Evolutionary conservation across 35 echinoderm and acorn worm species (phyloP), one percentile per base, ranked within the genome.

Genomic region (Anneissia japonica): DNA sequence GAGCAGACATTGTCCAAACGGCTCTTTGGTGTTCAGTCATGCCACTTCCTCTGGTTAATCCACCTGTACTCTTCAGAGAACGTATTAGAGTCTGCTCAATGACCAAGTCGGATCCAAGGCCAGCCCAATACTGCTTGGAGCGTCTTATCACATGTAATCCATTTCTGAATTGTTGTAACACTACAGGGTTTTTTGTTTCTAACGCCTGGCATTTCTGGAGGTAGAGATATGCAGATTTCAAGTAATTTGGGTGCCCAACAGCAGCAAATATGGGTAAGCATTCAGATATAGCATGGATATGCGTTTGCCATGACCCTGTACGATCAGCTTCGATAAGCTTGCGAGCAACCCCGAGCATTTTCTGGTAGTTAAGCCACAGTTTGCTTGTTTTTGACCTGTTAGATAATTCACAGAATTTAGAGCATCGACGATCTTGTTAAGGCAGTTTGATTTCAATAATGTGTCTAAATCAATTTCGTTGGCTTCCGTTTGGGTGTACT

Each of bases 41-140:
- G 12, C 75, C 81, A 37, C 79, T 82, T 75, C 88, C 88, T 31
- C 80, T 11, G 37, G 83, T 94, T 41, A 90, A 77, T 29, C 89
- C 84, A 31, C 89, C 85, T 41, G 51, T 80, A n/a, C 19, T 87
- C 31, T 91, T 91, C 3, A 87, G 6, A 46, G 46, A 72, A 56
- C 85, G 35, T 73, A 87, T 91, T 23, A 95, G 43, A 14, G 36
- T 46, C 72, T 91, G 93, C 82, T 95, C 85, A 72, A 91, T 95
- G 12, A 88, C 85, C 34, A 91, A 76, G 74, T 93, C 91, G 34
- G 86, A 45, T 23, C 30, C 35, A 29, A 93, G 32, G 39, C 82
- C 87, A 46, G 87, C 77, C 91, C 87, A 93, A 56, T 36, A 93
- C 51, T 28, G 86, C 81, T 89, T 73, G 35, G 31, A 73, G 4